phyloP scores from a whole-genome alignment of 2,797 vertebrate species.

The Urophycis tenuis region DNA sequence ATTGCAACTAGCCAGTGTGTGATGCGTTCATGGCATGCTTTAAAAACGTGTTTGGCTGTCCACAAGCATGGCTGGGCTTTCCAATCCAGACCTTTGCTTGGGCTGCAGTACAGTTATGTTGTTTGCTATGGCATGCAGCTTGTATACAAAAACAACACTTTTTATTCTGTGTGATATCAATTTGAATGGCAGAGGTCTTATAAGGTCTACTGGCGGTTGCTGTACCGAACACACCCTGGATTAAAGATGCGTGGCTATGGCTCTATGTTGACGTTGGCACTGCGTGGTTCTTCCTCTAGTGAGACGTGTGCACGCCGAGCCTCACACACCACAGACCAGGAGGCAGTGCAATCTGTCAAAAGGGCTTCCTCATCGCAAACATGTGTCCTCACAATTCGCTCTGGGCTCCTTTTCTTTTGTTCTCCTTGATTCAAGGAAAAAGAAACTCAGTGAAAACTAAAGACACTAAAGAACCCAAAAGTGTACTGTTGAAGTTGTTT shows the following conservation, averaged over 20 bases:
- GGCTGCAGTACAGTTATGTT: constrained; percentile 52
- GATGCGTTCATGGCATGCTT: constrained; percentile 53
- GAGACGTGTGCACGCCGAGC: constrained; percentile 66
- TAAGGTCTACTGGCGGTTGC: constrained; percentile 28
- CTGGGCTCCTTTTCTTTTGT: constrained; percentile 68
- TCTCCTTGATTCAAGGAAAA: constrained; percentile 99
- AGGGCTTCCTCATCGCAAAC: constrained; percentile 39
- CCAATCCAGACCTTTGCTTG: constrained; percentile 35
- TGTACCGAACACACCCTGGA: constrained; percentile 34
- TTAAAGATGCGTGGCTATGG: constrained; percentile 42
- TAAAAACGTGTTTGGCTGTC: constrained; percentile 45
- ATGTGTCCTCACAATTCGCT: constrained; percentile 67
- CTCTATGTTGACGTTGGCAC: constrained; percentile 76
- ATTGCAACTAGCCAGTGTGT: constrained; percentile 66
- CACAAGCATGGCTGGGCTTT: constrained; percentile 49
- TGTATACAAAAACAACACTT: constrained; percentile 22
- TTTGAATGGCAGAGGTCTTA: constrained; percentile 26
- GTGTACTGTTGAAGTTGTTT: constrained; percentile 45
- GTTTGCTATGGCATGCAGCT: constrained; percentile 65
- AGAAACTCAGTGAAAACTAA: constrained; percentile 66
- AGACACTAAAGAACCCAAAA: constrained; percentile 33
- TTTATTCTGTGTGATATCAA: background rate
- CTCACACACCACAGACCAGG: constrained; percentile 61
- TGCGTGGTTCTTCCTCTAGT: constrained; percentile 64
- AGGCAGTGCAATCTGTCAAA: constrained; percentile 74